These are phyloP conservation scores for Centroberyx gerrardi DNA, from an alignment of 2,797 vertebrate genomes.

Conservation along the genomic window DNA sequence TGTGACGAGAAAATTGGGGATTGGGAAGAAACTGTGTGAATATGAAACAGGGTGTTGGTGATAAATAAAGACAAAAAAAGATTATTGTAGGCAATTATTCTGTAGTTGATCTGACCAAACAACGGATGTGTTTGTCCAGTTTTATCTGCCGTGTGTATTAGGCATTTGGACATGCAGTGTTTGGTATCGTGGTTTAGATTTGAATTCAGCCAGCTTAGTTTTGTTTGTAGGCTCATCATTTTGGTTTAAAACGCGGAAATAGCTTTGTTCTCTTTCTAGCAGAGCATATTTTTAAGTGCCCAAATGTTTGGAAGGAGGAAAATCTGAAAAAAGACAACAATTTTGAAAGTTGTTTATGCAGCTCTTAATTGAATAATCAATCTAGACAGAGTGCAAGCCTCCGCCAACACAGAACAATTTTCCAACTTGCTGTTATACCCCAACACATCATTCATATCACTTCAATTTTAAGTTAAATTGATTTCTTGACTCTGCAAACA, in stretches of 20 bases:
- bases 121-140: neutral
- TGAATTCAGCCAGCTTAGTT: slow-evolving; percentile 5
- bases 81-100: neutral
- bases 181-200: slow-evolving; percentile 3
- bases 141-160: neutral
- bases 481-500: too few relatives aligned
- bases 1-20: too few relatives aligned
- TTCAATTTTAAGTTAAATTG: too few relatives aligned
- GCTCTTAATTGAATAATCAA: slow-evolving; percentile 6
- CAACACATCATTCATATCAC: too few relatives aligned
- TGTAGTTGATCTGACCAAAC: neutral
- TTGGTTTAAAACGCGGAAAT: slow-evolving; percentile 5
- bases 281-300: slow-evolving; percentile 33
- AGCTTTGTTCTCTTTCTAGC: slow-evolving; percentile 17
- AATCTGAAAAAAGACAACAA: neutral
- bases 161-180: neutral
- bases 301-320: slow-evolving; percentile 3
- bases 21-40: too few relatives aligned
- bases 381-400: slow-evolving; percentile 9
- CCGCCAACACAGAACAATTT: too few relatives aligned
- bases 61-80: neutral
- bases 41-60: too few relatives aligned
- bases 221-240: slow-evolving; percentile 12
- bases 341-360: slow-evolving; percentile 32
- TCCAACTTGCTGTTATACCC: too few relatives aligned